Evolutionary conservation across 53 echinoderm and acorn worm genomes (phyloP), one percentile per base, ranked within the genome.

Genomic region (Arbacia lixula): DNA sequence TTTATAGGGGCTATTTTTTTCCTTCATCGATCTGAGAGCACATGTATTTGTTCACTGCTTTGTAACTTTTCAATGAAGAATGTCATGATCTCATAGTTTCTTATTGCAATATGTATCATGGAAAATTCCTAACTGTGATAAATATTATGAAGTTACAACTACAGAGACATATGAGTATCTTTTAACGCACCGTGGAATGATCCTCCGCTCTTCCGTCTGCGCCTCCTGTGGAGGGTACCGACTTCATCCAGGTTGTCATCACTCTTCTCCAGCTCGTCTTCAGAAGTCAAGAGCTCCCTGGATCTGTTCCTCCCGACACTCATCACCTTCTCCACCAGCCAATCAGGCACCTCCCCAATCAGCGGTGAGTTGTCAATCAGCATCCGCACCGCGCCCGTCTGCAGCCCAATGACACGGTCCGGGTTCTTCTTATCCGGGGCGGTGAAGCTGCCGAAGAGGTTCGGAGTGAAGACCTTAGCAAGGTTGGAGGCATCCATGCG

Each of bases 211-310:
- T 92, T 86, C 49, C 90, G 90, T 66, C 86, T 92, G 49, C 93
- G 74, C 51, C 85, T 80, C 39, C 49, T 72, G 20, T 57, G 31
- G 12, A 28, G 54, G 1, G 78, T 50, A 20, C 60, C 66, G 43
- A 62, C 71, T 22, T 88, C 87, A 4, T 95, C 95, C 58, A 95
- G 86, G 22, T 78, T 76, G 12, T 95, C 99, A 31, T 62, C 83
- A 61, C 90, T 95, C 69, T 90, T 90, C 17, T 99, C 95, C 61
- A 99, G 87, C 72, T 99, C 99, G 62, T 99, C 99, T 50, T 99
- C 99, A 3, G 99, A 99, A 32, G 92, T 95, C 29, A 85, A 69
- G 4, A 66, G 34, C 29, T 92, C 95, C n/a, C 55, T 65, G 2
- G 95, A 92, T 30, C 90, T 83, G 75, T 35, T 75, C 16, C 36